Evolutionary conservation across 2,113 vertebrate genomes (phyloP), one percentile per base, ranked within the genome.

Genomic region (Gavia stellata): DNA sequence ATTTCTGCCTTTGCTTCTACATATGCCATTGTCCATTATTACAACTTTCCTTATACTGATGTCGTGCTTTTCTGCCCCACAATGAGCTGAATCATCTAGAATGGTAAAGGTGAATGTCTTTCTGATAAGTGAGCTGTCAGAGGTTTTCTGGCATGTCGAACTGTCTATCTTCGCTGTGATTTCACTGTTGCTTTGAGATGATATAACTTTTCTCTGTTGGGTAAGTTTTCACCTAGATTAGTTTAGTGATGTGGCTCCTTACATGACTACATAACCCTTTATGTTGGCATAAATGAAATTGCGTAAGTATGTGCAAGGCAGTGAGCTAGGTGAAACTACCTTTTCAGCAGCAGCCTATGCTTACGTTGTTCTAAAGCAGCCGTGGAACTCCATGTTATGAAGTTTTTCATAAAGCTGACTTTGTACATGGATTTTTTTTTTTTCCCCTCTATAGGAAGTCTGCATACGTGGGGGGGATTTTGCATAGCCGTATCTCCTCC

Each of bases 221-320:
- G 10, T 67, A 20, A 25, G 12, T 87, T 82, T 91, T 78, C 40
- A 55, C 17, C 52, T 47, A 33, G 33, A 11, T 75, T 17, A 47
- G n/a, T 47, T 42, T 66, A 47, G 34, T 40, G 17, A 40, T 68
- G 8, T 67, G 14, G 29, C 24, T 67, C 20, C 10, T 40, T 94
- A 29, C 14, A 20, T 71, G 56, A 40, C 66, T 63, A 26, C 29
- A 3, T 63, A 52, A 45, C 7, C 5, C 21, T 40, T 68, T 52
- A n/a, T 33, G 33, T 31, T 79, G 53, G 10, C 61, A 17, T 73
- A 79, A 83, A 56, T 56, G 9, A 52, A 73, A 33, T 40, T 2
- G 4, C 4, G 0, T n/a, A 87, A 55, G 15, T 73, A 62, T 0
- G 0, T 29, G 28, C 6, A 28, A 45, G 40, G 47, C 1, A 1